phyloP scores from a whole-genome alignment of 2,113 vertebrate genomes.

The Spilogale gracilis region DNA sequence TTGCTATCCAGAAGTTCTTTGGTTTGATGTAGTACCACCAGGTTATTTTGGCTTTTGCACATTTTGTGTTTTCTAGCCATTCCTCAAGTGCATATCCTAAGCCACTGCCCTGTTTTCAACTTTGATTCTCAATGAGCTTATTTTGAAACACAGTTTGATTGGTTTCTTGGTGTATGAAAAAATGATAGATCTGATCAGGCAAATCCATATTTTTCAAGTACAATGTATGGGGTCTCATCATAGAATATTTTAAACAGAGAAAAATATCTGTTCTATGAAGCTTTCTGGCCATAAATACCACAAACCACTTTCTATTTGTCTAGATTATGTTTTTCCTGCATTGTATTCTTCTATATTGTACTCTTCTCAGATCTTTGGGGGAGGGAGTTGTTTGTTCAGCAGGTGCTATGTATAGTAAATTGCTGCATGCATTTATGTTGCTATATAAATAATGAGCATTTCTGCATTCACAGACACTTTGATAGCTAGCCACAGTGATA shows the following conservation, averaged over 20 bases:
- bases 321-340: background rate
- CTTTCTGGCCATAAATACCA: constrained; percentile 28
- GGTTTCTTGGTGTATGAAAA: constrained; percentile 50
- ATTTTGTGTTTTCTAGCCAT: background rate
- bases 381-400: constrained; percentile 69
- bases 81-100: background rate
- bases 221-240: background rate
- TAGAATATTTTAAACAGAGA: constrained; percentile 33
- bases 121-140: constrained; percentile 19
- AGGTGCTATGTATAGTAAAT: constrained; percentile 69
- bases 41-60: background rate
- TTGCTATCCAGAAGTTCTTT: background rate
- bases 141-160: background rate
- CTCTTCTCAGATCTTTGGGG: constrained; percentile 24
- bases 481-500: constrained; percentile 61
- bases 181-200: constrained; percentile 30
- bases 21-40: background rate
- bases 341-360: background rate
- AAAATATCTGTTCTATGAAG: background rate
- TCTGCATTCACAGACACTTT: constrained; percentile 63
- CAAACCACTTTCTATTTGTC: constrained; percentile 23
- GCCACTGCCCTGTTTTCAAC: constrained; percentile 1
- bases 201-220: constrained; percentile 36
- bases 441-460: constrained; percentile 72
- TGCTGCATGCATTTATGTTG: constrained; percentile 18